Base-by-base conservation (phyloP, 2,888 invertebrate species). In the Glyphotaelius pellucidus region DNA sequence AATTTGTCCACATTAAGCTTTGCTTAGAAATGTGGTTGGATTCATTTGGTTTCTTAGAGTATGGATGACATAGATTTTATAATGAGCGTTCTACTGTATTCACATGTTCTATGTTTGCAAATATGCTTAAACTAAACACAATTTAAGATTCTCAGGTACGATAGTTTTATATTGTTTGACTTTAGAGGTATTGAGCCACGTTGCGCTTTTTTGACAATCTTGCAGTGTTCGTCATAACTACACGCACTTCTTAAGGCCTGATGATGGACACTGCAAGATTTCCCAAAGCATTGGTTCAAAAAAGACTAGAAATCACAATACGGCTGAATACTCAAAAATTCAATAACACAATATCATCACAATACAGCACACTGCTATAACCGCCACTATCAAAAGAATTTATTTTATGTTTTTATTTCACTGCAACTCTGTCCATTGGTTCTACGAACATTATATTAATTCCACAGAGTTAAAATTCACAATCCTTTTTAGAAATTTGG, bases 81-180 rank as follows among this genome's bases (percentile, higher is more conserved):
- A n/a, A n/a, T 67, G 25, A 67, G 67, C 9, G 25, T 67, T 67
- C 67, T 67, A 19, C 67, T 1, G 9, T 67, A 67, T 5, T 67
- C n/a, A 67, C 67, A n/a, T 67, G 67, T 67, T 67, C n/a, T 67
- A 67, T 67, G 67, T 67, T 67, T 67, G 67, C 67, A n/a, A 67
- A 67, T 67, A 9, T 25, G 25, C 67, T 67, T 9, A 67, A 25
- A 9, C 67, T 67, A 67, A 9, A 67, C 67, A 67, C 67, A 2
- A 25, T 67, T 67, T 67, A 67, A 67, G 67, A 67, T 67, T 67
- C 9, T 67, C 9, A 67, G 25, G 3, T 4, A 15, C 52, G 0
- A 67, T 67, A 67, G 4, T 67, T 19, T 67, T 67, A 67, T 67
- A 9, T 67, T 67, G 9, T 67, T 67, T n/a, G 25, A 67, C 67